Evolutionary conservation across 2,888 invertebrate genomes (phyloP).

Genomic region (Acheta domesticus): DNA sequence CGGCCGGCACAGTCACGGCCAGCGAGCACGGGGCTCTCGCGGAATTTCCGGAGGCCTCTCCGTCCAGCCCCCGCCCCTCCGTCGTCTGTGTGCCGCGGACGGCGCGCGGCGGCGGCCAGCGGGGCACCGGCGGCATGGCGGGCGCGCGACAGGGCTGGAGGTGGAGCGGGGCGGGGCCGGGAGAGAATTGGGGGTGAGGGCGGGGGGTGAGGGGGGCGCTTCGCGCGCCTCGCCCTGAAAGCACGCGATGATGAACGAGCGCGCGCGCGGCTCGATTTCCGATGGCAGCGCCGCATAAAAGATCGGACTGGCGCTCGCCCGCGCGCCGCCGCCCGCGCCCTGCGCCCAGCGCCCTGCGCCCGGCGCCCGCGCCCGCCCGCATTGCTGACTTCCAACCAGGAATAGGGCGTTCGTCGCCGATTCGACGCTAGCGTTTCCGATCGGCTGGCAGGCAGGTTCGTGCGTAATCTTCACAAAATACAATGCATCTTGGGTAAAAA

Average conservation of each 20-base stretch:
- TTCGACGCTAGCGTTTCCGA: no score
- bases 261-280: conserved; percentile 9
- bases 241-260: neutral
- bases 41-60: neutral
- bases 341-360: no score
- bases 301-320: neutral
- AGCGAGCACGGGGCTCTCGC: neutral
- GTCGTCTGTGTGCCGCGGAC: neutral
- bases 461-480: no score
- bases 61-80: neutral
- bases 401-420: no score
- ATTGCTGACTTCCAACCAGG: no score
- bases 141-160: neutral
- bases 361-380: no score
- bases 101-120: neutral
- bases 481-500: no score
- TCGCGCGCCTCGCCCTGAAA: neutral
- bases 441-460: no score
- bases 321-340: no score
- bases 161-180: neutral
- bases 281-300: conserved; percentile 18
- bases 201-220: neutral
- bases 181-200: neutral
- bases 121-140: neutral
- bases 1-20: neutral